These are phyloP conservation scores for Enteromius paludinosus DNA, from an alignment of 2,797 vertebrate species.

Conservation along the genomic window DNA sequence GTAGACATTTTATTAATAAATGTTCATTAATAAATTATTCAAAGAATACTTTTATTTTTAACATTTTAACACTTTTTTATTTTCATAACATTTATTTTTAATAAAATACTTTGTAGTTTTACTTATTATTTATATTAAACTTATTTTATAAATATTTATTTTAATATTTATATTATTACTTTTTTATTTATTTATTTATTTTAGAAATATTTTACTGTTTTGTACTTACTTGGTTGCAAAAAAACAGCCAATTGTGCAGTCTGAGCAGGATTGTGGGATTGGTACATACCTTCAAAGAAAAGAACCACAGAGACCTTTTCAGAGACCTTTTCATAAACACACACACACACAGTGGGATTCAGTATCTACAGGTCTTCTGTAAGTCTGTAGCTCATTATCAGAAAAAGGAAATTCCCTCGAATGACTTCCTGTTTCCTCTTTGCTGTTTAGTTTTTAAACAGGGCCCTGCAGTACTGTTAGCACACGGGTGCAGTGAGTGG, in stretches of 20 bases:
- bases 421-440: slow-evolving; percentile 54
- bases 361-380: slow-evolving; percentile 25
- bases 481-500: slow-evolving; percentile 18
- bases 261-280: background rate
- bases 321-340: slow-evolving; percentile 15
- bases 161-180: background rate
- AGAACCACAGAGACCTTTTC: background rate
- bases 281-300: slow-evolving; percentile 8
- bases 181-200: background rate
- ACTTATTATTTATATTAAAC: background rate
- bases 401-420: slow-evolving; percentile 43
- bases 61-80: too few species aligned
- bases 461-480: background rate
- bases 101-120: background rate
- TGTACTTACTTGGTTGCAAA: background rate
- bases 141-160: background rate
- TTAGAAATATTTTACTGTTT: background rate
- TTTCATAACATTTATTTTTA: background rate
- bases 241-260: background rate
- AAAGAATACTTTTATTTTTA: background rate
- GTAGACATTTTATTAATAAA: background rate
- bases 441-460: slow-evolving; percentile 45
- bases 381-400: slow-evolving; percentile 41
- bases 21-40: background rate
- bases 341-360: slow-evolving; percentile 23